These are phyloP conservation scores for Xenus cinereus DNA, from an alignment of 2,113 vertebrate genomes.

Conservation along the genomic window DNA sequence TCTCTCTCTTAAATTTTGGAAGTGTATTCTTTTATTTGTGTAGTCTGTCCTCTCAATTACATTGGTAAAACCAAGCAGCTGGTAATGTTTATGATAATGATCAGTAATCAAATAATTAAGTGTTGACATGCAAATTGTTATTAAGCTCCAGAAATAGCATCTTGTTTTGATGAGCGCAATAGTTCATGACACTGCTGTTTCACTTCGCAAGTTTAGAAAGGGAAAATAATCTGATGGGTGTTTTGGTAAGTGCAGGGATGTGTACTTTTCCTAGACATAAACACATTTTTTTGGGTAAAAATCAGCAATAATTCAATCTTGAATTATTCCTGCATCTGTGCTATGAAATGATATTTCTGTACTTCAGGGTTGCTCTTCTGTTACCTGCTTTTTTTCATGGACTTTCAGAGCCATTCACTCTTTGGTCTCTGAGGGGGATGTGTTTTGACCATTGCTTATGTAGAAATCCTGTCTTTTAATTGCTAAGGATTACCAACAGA, in stretches of 20 bases:
- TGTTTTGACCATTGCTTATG: not conserved
- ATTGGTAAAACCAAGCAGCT: not conserved
- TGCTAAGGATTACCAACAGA: not conserved
- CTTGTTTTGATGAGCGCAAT: not conserved
- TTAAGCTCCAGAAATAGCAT: not conserved
- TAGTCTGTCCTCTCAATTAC: not conserved
- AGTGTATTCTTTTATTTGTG: not conserved
- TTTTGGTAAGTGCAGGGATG: not conserved
- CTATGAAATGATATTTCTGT: not conserved
- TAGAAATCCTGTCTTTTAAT: not conserved
- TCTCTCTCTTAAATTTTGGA: not conserved
- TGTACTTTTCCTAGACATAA: not conserved
- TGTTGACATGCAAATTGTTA: slow-evolving; percentile 15
- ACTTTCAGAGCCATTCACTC: not conserved
- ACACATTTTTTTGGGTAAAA: not conserved
- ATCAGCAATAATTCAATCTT: not conserved
- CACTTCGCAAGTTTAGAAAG: not conserved
- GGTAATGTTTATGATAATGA: not conserved
- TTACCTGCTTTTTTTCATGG: not conserved
- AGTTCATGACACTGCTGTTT: not conserved
- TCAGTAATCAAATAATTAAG: slow-evolving; percentile 27
- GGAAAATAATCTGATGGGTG: not conserved
- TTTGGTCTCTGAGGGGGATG: not conserved
- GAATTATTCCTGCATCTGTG: not conserved
- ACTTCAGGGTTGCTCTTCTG: not conserved